These are phyloP conservation scores for Takifugu rubripes DNA, from an alignment of 2,797 vertebrate species.

Conservation along the genomic window DNA sequence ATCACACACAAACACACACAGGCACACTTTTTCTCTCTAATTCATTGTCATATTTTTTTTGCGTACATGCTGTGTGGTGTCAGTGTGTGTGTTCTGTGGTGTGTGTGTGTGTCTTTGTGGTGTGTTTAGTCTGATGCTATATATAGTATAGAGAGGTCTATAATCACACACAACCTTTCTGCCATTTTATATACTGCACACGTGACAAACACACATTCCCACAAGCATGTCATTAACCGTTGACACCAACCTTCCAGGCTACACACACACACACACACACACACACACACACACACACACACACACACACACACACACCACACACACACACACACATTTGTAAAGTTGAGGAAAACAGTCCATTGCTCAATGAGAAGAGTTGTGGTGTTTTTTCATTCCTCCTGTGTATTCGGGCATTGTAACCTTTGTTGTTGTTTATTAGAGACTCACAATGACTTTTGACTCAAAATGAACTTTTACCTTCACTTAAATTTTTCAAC, in stretches of 20 bases:
- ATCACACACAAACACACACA: not conserved
- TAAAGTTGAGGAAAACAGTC: not conserved
- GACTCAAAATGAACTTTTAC: too few relatives aligned
- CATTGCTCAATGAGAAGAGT: not conserved
- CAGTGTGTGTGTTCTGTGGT: constrained; percentile 44
- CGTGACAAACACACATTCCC: constrained; percentile 61
- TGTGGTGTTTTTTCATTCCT: too few relatives aligned
- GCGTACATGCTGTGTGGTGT: constrained; percentile 60
- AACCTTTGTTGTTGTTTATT: too few relatives aligned
- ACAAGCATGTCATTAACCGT: not conserved
- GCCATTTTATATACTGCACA: constrained; percentile 41
- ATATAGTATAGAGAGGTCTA: constrained; percentile 73
- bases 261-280: constrained; percentile 29
- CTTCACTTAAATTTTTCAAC: too few relatives aligned
- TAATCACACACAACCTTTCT: constrained; percentile 73
- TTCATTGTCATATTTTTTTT: constrained; percentile 57
- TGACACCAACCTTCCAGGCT: too few relatives aligned
- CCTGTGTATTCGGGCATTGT: too few relatives aligned
- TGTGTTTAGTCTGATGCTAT: constrained; percentile 73
- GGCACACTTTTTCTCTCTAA: not conserved
- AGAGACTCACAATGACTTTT: too few relatives aligned
- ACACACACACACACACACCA: constrained; percentile 36
- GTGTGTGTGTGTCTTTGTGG: constrained; percentile 19
- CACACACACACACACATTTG: not conserved
- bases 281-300: constrained; percentile 25